Conservation (phyloP, 2,888 invertebrate genomes). For the Bombyx huttoni region DNA sequence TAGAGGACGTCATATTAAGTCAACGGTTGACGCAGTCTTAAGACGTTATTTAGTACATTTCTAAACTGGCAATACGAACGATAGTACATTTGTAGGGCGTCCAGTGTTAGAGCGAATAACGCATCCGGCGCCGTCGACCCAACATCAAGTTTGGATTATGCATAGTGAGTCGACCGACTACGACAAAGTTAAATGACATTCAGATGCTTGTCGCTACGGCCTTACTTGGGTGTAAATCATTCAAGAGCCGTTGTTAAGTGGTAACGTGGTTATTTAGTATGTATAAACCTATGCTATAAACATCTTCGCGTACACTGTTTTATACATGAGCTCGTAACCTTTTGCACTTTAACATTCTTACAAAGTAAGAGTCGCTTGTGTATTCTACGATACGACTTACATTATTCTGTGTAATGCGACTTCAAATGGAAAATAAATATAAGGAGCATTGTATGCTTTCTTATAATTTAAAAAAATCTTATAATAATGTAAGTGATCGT, state of each 20-base stretch:
- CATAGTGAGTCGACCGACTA: conserved; percentile 10
- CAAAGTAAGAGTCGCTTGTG: background rate
- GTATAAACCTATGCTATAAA: background rate
- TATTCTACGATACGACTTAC: background rate
- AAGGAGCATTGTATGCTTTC: no score
- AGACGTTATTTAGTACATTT: background rate
- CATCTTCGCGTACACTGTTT: background rate
- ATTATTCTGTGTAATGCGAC: no score
- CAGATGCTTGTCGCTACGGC: conserved; percentile 18
- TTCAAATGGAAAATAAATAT: no score
- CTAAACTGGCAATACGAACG: background rate
- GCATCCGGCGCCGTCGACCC: background rate
- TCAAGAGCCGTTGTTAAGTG: conserved; percentile 7
- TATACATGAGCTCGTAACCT: background rate
- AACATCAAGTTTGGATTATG: conserved; percentile 6
- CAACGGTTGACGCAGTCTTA: background rate
- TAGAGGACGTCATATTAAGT: background rate
- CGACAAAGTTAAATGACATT: conserved; percentile 24
- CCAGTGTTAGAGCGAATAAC: conserved; percentile 1
- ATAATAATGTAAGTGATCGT: no score
- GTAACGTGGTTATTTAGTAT: conserved; percentile 2
- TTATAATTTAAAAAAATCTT: no score
- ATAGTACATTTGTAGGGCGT: background rate
- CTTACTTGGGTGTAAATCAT: conserved; percentile 20
- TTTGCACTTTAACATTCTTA: background rate